Base-by-base conservation (phyloP, 2,113 vertebrate genomes). In the Dasypus novemcinctus region DNA sequence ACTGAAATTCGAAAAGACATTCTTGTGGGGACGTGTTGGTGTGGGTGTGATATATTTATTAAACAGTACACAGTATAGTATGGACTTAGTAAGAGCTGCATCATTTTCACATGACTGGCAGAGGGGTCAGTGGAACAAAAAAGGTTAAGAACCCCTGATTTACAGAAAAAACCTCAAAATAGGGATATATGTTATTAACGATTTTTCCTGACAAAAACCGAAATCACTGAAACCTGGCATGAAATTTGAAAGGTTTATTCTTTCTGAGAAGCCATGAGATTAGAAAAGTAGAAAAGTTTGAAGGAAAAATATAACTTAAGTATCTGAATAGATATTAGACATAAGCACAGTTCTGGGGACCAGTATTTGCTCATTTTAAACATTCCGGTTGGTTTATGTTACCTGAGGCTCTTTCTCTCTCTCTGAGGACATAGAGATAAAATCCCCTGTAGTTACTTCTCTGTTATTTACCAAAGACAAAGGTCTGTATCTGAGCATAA, bases 381-480 rank as follows among this genome's bases (percentile, higher is more conserved):
- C 71, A 7, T 57, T 36, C n/a, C 36, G 33, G 10, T 93, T 93
- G 33, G 10, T 93, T 93, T 94, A 41, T 93, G 59, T 96, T 97
- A 96, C 96, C 59, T 63, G 72, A 71, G 83, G 43, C 87, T 85
- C n/a, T 78, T 90, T 91, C 87, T 95, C 18, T 95, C 87, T 95
- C 79, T 75, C 82, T 93, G 79, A 68, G 66, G 79, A 87, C 87
- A 63, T 11, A 92, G 43, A 87, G 87, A 69, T 85, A 87, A 87
- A 41, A 80, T 7, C 87, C 95, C 97, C 89, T 87, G 49, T 83
- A 41, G 69, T 87, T 93, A 49, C 8, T 79, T 95, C 61, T 92
- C 87, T n/a, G 13, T 87, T 97, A 80, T 91, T 97, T 97, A 88
- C 59, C 25, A 91, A 89, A 92, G 79, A 98, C 41, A 52, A 92